Conservation (phyloP, 2,888 invertebrate species). For the Ferdinandea cuprea region DNA sequence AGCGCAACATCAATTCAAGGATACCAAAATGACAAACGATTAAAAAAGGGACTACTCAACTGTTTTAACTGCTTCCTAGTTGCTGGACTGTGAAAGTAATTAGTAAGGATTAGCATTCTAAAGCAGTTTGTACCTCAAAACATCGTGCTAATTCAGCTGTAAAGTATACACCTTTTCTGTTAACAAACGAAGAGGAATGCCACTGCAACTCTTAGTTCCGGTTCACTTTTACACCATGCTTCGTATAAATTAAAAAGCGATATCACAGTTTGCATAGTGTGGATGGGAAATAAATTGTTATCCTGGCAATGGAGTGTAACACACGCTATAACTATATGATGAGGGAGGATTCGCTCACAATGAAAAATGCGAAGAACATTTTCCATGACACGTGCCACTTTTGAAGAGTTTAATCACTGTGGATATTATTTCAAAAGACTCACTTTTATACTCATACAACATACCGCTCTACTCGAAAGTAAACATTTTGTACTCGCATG, state of each 20-base stretch:
- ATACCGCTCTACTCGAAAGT: background rate
- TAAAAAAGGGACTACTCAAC: constrained; percentile 27
- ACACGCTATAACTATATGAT: constrained; percentile 1
- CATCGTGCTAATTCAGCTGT: constrained; percentile 11
- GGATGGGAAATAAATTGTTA: background rate
- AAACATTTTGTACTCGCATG: constrained; percentile 12
- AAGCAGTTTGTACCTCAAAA: constrained; percentile 30
- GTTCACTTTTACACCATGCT: background rate
- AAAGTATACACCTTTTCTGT: background rate
- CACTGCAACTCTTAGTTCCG: constrained; percentile 8
- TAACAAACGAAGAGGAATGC: background rate
- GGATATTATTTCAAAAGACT: constrained; percentile 21
- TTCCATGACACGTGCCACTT: constrained; percentile 31
- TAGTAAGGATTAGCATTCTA: constrained; percentile 48
- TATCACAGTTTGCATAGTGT: background rate
- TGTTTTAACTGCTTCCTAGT: background rate
- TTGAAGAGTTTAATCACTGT: constrained; percentile 26
- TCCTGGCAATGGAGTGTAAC: constrained; percentile 1
- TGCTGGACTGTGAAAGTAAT: constrained; percentile 32
- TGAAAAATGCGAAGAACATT: constrained; percentile 29
- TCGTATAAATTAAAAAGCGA: constrained; percentile 10
- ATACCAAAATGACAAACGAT: constrained; percentile 34
- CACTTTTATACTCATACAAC: no score
- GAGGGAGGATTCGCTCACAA: background rate
- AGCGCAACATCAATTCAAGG: constrained; percentile 31